Evolutionary conservation across 2,888 invertebrate genomes (phyloP).

Genomic region (Nemurella pictetii): DNA sequence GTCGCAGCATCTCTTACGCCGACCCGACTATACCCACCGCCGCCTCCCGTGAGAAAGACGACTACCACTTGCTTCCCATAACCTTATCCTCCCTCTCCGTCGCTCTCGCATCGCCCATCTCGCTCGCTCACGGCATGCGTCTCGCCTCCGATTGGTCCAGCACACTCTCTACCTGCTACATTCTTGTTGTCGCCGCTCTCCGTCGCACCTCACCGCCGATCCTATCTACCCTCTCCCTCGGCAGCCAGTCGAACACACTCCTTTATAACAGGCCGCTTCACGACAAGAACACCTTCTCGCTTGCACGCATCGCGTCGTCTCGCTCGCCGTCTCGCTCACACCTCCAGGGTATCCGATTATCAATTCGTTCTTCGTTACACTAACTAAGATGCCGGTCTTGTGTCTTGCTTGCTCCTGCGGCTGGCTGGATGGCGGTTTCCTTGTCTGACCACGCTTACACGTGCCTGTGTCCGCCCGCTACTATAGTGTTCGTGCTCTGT

Average conservation of each 20-base stretch:
- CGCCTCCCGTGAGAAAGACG: constrained; percentile 12
- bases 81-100: not conserved
- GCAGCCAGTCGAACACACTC: not conserved
- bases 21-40: not conserved
- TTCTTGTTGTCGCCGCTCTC: not conserved
- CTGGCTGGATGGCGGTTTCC: not conserved
- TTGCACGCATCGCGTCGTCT: not conserved
- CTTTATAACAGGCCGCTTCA: not conserved
- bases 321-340: not conserved
- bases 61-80: constrained; percentile 25
- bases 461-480: not conserved
- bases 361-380: not conserved
- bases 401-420: too few relatives aligned
- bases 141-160: not conserved
- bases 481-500: not conserved
- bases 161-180: not conserved
- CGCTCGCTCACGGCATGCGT: not conserved
- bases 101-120: not conserved
- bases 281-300: not conserved
- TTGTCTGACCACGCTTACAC: not conserved
- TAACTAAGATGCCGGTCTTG: too few relatives aligned
- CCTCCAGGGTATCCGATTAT: not conserved
- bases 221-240: constrained; percentile 7
- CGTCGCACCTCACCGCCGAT: not conserved
- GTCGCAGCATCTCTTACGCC: not conserved